A percentile compares a stretch with the other conserved stretches of the same genome.
These are phyloP conservation scores for Falcaria lacertinaria DNA, from an alignment of 2,888 invertebrate species.

Conservation along the genomic window DNA sequence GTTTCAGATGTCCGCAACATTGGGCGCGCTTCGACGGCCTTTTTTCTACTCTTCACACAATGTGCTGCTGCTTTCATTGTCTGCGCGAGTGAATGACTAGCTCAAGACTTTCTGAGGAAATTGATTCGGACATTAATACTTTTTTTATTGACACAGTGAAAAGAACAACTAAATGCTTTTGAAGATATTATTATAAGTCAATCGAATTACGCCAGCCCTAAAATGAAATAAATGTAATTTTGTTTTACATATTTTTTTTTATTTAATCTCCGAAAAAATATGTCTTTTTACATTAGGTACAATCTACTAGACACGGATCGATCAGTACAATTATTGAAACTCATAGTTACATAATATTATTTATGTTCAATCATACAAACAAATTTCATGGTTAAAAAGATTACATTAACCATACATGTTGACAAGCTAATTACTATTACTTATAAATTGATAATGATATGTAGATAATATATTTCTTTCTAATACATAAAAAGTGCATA, in stretches of 20 bases:
- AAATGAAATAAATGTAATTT: not conserved
- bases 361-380: slow-evolving; percentile 1
- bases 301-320: slow-evolving; percentile 48
- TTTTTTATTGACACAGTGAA: too few species aligned
- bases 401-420: not conserved
- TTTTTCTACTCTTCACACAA: slow-evolving; percentile 10
- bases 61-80: not conserved
- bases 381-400: not conserved
- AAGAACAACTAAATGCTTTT: too few species aligned
- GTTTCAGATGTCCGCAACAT: slow-evolving; percentile 42
- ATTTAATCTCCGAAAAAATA: slow-evolving; percentile 57
- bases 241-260: slow-evolving; percentile 8
- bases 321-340: slow-evolving; percentile 24
- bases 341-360: not conserved
- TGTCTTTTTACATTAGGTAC: slow-evolving; percentile 49
- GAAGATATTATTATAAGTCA: too few species aligned
- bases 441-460: slow-evolving; percentile 27
- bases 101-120: not conserved
- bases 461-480: slow-evolving; percentile 22
- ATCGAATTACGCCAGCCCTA: not conserved
- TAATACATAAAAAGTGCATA: too few species aligned
- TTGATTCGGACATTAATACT: not conserved
- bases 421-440: not conserved
- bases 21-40: slow-evolving; percentile 24
- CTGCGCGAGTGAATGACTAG: not conserved